Evolutionary conservation across 23 tunicate species (phyloP).

Genomic region (Oikopleura vanhoeffeni): DNA sequence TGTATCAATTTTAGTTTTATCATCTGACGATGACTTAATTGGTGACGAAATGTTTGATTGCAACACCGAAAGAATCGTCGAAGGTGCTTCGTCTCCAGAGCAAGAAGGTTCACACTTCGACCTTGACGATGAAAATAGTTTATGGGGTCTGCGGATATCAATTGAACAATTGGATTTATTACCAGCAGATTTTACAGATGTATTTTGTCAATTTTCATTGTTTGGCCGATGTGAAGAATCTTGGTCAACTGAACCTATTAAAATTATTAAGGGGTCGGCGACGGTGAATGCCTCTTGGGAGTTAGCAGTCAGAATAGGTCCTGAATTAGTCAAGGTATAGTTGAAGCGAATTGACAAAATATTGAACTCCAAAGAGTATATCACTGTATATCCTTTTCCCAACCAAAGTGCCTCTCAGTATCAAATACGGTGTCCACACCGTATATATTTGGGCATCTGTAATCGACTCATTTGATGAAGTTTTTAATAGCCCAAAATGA

Average conservation of each 20-base stretch:
- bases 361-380: too few species aligned
- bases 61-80: background rate
- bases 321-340: background rate
- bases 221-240: constrained; percentile 11
- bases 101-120: background rate
- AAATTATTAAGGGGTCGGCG: background rate
- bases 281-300: background rate
- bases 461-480: too few species aligned
- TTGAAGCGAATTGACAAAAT: too few species aligned
- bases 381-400: too few species aligned
- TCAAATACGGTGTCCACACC: too few species aligned
- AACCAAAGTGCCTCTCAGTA: too few species aligned
- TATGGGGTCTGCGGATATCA: background rate
- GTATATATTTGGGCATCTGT: too few species aligned
- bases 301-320: background rate
- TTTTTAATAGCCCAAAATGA: too few species aligned
- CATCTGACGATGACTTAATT: background rate
- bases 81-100: background rate
- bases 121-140: background rate
- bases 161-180: background rate
- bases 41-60: background rate
- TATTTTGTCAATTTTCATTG: background rate
- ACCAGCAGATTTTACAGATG: background rate
- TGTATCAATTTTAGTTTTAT: background rate
- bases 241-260: constrained; percentile 5